These are phyloP conservation scores for Apodemia arnacis DNA, from an alignment of 2,888 invertebrate genomes.

Conservation along the genomic window DNA sequence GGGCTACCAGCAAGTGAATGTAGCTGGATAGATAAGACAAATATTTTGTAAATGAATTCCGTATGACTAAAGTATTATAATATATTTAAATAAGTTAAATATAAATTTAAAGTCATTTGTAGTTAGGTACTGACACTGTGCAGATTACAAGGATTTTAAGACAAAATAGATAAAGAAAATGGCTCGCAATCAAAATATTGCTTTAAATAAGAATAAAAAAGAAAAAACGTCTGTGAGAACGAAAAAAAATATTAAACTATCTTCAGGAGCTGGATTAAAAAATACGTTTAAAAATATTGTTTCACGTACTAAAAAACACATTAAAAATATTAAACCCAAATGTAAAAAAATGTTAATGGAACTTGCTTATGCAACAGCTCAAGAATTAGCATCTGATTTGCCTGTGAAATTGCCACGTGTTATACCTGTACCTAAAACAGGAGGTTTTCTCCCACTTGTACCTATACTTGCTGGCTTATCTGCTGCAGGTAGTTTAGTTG, in stretches of 20 bases:
- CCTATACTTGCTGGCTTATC: slow-evolving; percentile 88
- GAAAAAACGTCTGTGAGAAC: slow-evolving; percentile 39
- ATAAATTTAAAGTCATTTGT: too few species aligned
- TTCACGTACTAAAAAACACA: slow-evolving; percentile 45
- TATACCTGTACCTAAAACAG: slow-evolving; percentile 87
- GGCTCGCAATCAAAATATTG: slow-evolving; percentile 70
- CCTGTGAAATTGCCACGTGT: slow-evolving; percentile 79
- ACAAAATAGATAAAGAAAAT: slow-evolving; percentile 3
- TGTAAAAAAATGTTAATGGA: slow-evolving; percentile 64
- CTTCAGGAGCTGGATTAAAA: slow-evolving; percentile 44
- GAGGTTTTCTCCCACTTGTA: slow-evolving; percentile 87
- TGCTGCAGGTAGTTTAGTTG: slow-evolving; percentile 87
- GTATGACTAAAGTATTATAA: too few species aligned
- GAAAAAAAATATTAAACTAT: slow-evolving; percentile 30
- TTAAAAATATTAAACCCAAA: slow-evolving; percentile 55
- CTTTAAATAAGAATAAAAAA: slow-evolving; percentile 85
- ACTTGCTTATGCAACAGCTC: slow-evolving; percentile 60
- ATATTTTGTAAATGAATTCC: slow-evolving; percentile 25
- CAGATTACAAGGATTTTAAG: slow-evolving; percentile 56
- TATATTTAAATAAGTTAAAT: too few species aligned
- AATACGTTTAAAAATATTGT: slow-evolving; percentile 59
- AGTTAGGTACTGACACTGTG: slow-evolving; percentile 26
- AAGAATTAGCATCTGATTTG: slow-evolving; percentile 74
- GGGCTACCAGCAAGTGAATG: slow-evolving; percentile 16
- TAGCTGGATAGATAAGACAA: slow-evolving; percentile 69